Evolutionary conservation across 2,113 vertebrate genomes (phyloP).

Genomic region (Tetraodon nigroviridis): DNA sequence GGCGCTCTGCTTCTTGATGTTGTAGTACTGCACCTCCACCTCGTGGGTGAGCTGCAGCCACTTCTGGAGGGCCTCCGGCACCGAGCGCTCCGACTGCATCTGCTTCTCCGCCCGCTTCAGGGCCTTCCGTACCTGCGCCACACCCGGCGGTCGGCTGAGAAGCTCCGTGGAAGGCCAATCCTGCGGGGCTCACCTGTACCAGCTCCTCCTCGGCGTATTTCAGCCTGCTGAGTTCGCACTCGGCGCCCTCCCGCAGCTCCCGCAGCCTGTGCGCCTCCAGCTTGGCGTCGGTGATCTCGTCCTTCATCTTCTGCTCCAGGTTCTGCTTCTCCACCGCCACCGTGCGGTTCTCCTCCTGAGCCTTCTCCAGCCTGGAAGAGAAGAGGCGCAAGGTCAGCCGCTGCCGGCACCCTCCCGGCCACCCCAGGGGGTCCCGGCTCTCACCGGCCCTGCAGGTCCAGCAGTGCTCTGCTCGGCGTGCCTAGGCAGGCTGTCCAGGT

Average conservation of each 20-base stretch:
- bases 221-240: conserved; percentile 91
- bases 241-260: conserved; percentile 89
- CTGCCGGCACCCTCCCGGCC: no score
- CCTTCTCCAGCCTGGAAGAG: conserved; percentile 85
- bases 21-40: conserved; percentile 98
- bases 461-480: conserved; percentile 90
- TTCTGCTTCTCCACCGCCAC: conserved; percentile 98
- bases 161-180: neutral
- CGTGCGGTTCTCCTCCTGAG: conserved; percentile 96
- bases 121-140: conserved; percentile 88
- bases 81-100: conserved; percentile 87
- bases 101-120: conserved; percentile 97
- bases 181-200: conserved; percentile 80
- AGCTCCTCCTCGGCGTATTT: conserved; percentile 97
- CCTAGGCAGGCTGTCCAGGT: conserved; percentile 94
- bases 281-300: conserved; percentile 93
- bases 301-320: conserved; percentile 95
- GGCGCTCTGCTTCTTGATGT: conserved; percentile 96
- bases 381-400: no score
- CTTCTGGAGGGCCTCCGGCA: conserved; percentile 94
- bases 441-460: conserved; percentile 92
- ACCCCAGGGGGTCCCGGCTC: no score
- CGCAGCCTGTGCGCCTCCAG: conserved; percentile 87
- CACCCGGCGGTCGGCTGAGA: neutral
- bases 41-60: conserved; percentile 98